A percentile compares a stretch with the other conserved stretches of the same genome.
Conservation (phyloP, 1,140 invertebrate species). For the Calliphora vicina region DNA sequence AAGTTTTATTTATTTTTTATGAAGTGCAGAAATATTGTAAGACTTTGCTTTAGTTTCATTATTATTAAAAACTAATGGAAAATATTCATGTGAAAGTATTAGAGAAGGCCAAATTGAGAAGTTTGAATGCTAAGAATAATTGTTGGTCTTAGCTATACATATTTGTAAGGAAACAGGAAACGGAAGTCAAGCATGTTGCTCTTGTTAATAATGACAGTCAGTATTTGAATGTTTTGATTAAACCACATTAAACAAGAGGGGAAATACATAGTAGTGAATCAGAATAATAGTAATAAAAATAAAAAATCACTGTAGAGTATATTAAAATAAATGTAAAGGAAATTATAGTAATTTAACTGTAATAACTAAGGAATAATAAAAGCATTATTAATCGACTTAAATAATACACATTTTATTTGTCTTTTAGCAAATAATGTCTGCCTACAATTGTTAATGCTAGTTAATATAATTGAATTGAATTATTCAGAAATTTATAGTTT, state of each 20-base stretch:
- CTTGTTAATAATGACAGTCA: not conserved
- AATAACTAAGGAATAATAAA: too few species aligned
- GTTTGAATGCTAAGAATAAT: too few species aligned
- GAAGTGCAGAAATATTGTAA: not conserved
- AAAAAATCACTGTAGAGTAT: not conserved
- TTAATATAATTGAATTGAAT: too few species aligned
- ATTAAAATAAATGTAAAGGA: not conserved
- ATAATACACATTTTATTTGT: too few species aligned
- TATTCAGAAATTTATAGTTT: too few species aligned
- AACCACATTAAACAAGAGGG: not conserved
- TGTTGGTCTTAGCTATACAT: not conserved
- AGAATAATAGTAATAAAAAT: not conserved
- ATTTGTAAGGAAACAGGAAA: not conserved
- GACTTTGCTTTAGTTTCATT: not conserved
- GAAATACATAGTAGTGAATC: too few species aligned
- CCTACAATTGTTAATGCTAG: constrained; percentile 44
- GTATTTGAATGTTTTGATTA: not conserved
- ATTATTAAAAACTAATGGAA: too few species aligned
- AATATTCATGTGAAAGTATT: too few species aligned
- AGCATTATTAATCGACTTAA: too few species aligned
- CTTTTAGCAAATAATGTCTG: too few species aligned
- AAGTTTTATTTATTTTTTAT: not conserved
- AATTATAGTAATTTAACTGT: too few species aligned
- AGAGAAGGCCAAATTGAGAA: too few species aligned
- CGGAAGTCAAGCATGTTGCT: constrained; percentile 19